Conservation (phyloP, 2,113 vertebrate genomes). For the Campylomormyrus tamandua region DNA sequence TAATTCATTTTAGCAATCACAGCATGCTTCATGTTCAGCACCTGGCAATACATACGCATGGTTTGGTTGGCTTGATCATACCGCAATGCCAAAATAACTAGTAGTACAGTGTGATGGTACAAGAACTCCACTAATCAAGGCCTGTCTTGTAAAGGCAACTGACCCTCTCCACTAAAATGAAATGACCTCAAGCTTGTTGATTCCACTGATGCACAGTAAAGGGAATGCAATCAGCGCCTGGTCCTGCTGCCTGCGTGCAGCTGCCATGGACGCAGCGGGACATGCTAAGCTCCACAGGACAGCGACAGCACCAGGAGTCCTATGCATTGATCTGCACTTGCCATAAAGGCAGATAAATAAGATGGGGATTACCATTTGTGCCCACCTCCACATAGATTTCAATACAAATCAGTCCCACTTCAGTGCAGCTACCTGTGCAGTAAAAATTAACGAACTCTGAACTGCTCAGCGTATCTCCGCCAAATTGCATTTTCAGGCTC, state of each 20-base stretch:
- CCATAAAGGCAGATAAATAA: constrained; percentile 14
- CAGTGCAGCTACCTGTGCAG: constrained; percentile 79
- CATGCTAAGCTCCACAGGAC: neutral
- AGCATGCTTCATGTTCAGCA: neutral
- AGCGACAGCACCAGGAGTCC: neutral
- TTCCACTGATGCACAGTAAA: neutral
- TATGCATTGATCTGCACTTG: neutral
- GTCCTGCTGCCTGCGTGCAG: neutral
- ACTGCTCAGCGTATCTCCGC: constrained; percentile 72
- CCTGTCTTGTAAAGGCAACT: neutral
- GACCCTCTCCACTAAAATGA: neutral
- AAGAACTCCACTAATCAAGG: neutral
- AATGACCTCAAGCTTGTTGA: constrained; percentile 6
- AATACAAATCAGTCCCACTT: constrained; percentile 73
- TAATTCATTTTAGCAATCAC: neutral
- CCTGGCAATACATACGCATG: neutral
- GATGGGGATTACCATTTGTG: constrained; percentile 63
- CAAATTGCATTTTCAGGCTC: constrained; percentile 85
- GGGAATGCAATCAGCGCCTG: neutral
- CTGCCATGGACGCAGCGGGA: neutral
- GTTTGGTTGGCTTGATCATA: neutral
- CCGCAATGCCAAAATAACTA: neutral
- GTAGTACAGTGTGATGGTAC: neutral
- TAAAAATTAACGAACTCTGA: constrained; percentile 93
- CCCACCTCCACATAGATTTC: constrained; percentile 76